phyloP scores from a whole-genome alignment of 1,140 invertebrate species.

The Brachionus asplanchnoidis region DNA sequence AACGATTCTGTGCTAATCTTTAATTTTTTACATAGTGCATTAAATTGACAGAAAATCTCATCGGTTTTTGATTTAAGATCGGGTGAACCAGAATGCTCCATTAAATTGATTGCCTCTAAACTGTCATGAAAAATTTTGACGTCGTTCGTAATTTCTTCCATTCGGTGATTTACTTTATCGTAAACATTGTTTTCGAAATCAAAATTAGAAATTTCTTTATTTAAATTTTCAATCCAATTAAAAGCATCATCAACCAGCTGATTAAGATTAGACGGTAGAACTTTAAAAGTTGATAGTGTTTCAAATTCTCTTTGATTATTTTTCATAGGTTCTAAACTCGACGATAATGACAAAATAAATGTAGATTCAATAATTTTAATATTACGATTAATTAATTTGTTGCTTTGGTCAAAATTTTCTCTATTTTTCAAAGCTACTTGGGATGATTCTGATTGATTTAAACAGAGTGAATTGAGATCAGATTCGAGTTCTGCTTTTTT shows the following conservation, averaged over 20 bases:
- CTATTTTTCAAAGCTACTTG: neutral
- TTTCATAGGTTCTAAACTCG: neutral
- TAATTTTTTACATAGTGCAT: neutral
- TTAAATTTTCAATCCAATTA: neutral
- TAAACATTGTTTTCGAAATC: neutral
- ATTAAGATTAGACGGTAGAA: neutral
- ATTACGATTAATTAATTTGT: neutral
- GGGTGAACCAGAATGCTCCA: neutral
- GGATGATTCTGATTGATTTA: neutral
- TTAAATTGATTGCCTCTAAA: neutral
- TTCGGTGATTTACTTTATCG: neutral
- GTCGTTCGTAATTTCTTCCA: neutral
- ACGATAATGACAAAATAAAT: neutral
- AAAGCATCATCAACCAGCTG: neutral
- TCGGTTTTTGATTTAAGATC: neutral
- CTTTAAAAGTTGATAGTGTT: neutral
- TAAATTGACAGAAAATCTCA: neutral
- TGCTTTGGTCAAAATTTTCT: neutral
- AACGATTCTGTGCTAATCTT: neutral
- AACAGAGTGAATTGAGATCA: neutral
- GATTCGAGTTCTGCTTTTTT: neutral
- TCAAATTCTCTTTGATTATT: neutral
- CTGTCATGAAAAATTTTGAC: neutral
- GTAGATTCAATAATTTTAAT: neutral
- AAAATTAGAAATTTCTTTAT: neutral